Base-by-base conservation (phyloP, 2,888 invertebrate genomes). In the Ametastegia equiseti region DNA sequence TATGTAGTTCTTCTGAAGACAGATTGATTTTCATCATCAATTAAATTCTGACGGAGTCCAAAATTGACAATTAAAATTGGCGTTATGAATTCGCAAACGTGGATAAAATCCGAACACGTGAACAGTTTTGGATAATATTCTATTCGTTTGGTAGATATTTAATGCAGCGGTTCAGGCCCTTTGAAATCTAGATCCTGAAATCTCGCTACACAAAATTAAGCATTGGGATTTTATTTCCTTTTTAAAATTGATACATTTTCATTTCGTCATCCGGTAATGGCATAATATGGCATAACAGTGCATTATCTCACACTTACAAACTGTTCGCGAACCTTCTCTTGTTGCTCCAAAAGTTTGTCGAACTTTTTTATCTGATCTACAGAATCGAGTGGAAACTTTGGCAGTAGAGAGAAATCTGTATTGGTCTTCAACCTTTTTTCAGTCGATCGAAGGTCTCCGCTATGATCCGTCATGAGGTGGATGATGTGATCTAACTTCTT, bases 341-440 rank as follows among this genome's bases (percentile, higher is more conserved):
- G 13, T 39, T 23, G 6, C 15, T n/a, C 27, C 9, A 67, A 15
- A 19, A 42, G 19, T 19, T 67, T 36, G 9, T 67, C 42, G 23
- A 19, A 67, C 39, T 67, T 19, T 19, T 67, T 39, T 0, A 67
- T 19, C 27, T 39, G 36, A 39, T 67, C 67, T 39, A 67, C 67
- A 23, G 42, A 39, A 67, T 67, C 39, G 9, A 67, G 67, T 30
- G 67, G 67, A n/a, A 67, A 67, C 27, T 67, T 67, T n/a, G 42
- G 67, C 6, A 67, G 67, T 13, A 19, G 36, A 30, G 67, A 39
- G 39, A 67, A 67, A 67, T 67, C 19, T 39, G 19, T 39, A 2
- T 67, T 67, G 7, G 67, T n/a, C 15, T 36, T 67, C 6, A 42
- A 23, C 27, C 67, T 36, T 67, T n/a, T 67, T 19, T 67, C 67